Conservation (phyloP, 1,140 invertebrate species). For the Drosophila ironensis region DNA sequence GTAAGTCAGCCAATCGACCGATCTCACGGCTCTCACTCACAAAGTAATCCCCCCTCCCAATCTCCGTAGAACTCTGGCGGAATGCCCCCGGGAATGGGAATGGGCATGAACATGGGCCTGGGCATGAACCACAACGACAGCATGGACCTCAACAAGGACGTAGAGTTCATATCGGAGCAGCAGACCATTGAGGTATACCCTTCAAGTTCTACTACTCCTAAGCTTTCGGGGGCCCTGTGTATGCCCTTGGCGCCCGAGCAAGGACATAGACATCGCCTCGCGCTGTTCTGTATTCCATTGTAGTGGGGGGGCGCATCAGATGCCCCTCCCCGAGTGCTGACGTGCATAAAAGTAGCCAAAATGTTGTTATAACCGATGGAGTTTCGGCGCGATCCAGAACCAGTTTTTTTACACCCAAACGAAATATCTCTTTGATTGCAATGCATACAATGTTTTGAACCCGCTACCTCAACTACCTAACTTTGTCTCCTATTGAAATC, state of each 20-base stretch:
- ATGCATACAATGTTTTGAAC: too few relatives aligned
- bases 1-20: neutral
- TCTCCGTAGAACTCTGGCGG: slow-evolving; percentile 59
- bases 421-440: neutral
- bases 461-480: neutral
- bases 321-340: slow-evolving; percentile 59
- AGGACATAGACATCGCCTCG: slow-evolving; percentile 4
- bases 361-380: slow-evolving; percentile 65
- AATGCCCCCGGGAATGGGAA: slow-evolving; percentile 36
- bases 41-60: too few relatives aligned
- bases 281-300: neutral
- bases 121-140: slow-evolving; percentile 36
- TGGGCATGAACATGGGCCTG: slow-evolving; percentile 39
- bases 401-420: neutral
- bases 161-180: slow-evolving; percentile 83
- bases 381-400: slow-evolving; percentile 15
- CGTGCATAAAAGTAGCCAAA: slow-evolving; percentile 54
- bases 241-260: slow-evolving; percentile 14
- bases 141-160: slow-evolving; percentile 80
- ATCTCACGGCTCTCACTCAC: too few relatives aligned
- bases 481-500: neutral
- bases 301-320: slow-evolving; percentile 1
- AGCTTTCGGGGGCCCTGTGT: neutral
- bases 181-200: slow-evolving; percentile 82
- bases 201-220: slow-evolving; percentile 1